These are phyloP conservation scores for Sphaeramia orbicularis DNA, from an alignment of 2,797 vertebrate genomes.

Conservation along the genomic window DNA sequence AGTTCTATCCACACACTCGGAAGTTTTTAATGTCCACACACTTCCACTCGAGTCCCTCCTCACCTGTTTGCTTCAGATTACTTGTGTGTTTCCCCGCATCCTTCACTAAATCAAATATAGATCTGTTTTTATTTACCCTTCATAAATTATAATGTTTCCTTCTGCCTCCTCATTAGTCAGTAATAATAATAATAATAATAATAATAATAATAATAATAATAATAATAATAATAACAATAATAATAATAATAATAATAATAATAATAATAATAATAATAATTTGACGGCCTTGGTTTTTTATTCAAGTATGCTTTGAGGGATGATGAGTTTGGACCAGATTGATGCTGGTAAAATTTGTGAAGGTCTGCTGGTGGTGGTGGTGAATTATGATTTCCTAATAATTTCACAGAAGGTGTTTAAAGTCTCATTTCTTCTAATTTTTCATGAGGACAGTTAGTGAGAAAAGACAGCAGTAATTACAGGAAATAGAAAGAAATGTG, in stretches of 20 bases:
- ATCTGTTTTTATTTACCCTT: constrained; percentile 51
- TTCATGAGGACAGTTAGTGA: neutral
- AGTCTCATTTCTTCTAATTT: neutral
- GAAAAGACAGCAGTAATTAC: constrained; percentile 14
- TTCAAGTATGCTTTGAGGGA: neutral
- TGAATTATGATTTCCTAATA: constrained; percentile 18
- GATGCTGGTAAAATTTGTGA: constrained; percentile 7
- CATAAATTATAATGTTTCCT: too few species aligned
- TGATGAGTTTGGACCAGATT: constrained; percentile 7
- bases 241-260: too few species aligned
- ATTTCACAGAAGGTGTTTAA: constrained; percentile 6
- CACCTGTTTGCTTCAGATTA: constrained; percentile 2
- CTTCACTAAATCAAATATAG: constrained; percentile 45
- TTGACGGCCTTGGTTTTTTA: constrained; percentile 4
- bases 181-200: too few species aligned
- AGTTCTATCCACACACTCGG: constrained; percentile 17
- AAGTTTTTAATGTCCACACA: constrained; percentile 13
- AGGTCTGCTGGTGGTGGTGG: constrained; percentile 7
- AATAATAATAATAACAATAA: too few species aligned
- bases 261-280: too few species aligned
- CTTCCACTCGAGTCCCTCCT: neutral
- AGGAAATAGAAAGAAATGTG: constrained; percentile 9
- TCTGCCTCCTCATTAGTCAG: too few species aligned
- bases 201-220: too few species aligned
- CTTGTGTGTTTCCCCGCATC: constrained; percentile 13